A percentile compares a stretch with the other conserved stretches of the same genome.
These are phyloP conservation scores for Salvelinus alpinus DNA, from an alignment of 2,113 vertebrate species.

Conservation along the genomic window DNA sequence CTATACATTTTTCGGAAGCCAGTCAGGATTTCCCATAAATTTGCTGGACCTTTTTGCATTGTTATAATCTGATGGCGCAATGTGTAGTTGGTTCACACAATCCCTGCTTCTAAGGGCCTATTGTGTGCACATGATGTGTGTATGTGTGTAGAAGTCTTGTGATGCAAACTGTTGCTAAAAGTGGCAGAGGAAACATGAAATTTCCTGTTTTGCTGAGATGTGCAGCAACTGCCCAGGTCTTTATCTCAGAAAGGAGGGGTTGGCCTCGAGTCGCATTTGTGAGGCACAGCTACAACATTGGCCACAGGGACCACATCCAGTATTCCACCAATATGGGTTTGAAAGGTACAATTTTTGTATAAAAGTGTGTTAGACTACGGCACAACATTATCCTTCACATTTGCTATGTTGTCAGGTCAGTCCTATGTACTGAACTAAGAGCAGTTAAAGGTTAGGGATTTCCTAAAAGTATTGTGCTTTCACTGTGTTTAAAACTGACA, in stretches of 20 bases:
- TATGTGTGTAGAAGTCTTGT: constrained; percentile 65
- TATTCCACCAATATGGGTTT: neutral
- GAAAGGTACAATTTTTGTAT: neutral
- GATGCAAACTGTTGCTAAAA: constrained; percentile 73
- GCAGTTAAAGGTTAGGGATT: neutral
- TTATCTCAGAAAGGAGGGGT: constrained; percentile 59
- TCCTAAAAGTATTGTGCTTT: neutral
- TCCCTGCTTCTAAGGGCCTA: constrained; percentile 10
- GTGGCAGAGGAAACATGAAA: constrained; percentile 79
- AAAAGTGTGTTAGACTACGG: neutral
- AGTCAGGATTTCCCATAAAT: no score
- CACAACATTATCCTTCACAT: neutral
- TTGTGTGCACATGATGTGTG: constrained; percentile 15
- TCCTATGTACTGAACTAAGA: neutral
- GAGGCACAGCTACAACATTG: constrained; percentile 33
- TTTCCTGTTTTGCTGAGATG: constrained; percentile 82
- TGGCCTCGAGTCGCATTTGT: constrained; percentile 40
- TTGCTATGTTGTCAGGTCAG: neutral
- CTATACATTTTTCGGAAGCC: no score
- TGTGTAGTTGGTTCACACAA: constrained; percentile 24
- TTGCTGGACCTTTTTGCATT: neutral
- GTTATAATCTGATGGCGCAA: neutral
- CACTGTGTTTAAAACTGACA: neutral
- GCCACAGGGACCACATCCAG: neutral
- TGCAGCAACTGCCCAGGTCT: constrained; percentile 76